Percentiles rank a stretch among this genome's conserved stretches.
Conservation (phyloP, 2,888 invertebrate species). For the Smittia aterrima region DNA sequence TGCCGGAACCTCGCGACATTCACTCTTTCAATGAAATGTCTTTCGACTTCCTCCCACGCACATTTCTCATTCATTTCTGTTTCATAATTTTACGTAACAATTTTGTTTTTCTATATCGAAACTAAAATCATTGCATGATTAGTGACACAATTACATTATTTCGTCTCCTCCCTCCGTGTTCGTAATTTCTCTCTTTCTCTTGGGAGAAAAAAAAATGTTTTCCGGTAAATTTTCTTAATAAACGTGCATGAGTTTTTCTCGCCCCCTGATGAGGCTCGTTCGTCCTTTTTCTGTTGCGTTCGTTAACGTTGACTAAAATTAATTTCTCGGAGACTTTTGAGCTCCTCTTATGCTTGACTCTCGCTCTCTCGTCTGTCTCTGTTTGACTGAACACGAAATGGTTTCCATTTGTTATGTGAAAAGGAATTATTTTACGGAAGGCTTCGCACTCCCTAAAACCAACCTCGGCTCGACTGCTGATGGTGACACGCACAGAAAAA, state of each 20-base stretch:
- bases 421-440: constrained; percentile 17
- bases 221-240: not conserved
- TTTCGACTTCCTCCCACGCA: too few species aligned
- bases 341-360: not conserved
- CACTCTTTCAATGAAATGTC: too few species aligned
- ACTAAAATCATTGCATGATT: constrained; percentile 32
- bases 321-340: constrained; percentile 21
- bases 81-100: not conserved
- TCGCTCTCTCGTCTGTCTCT: not conserved
- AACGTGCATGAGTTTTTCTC: constrained; percentile 32
- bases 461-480: not conserved
- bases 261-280: constrained; percentile 24
- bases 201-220: too few species aligned
- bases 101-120: not conserved
- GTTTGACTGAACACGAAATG: constrained; percentile 7
- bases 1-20: too few species aligned
- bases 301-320: constrained; percentile 25
- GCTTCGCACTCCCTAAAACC: constrained; percentile 10
- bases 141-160: constrained; percentile 9
- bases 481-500: constrained; percentile 29
- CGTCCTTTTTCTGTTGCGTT: constrained; percentile 16
- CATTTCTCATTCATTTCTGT: not conserved
- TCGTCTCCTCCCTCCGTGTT: too few species aligned
- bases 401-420: not conserved
- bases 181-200: too few species aligned